Base-by-base conservation (phyloP, 2,888 invertebrate species). In the Clostera curtula region DNA sequence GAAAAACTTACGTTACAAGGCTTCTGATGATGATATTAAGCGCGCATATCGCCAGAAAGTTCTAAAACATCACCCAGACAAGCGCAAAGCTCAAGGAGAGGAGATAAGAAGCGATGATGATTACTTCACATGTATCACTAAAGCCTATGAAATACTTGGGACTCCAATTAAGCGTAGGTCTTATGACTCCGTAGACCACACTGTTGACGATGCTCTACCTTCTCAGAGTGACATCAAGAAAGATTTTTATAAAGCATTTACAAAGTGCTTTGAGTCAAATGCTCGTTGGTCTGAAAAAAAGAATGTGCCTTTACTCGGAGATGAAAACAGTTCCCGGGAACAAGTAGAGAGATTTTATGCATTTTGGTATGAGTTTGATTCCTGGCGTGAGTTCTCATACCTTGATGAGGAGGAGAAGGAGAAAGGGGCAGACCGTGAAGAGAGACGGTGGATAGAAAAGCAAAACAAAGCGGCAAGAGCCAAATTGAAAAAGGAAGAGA, bases 381-480 rank as follows among this genome's bases (percentile, higher is more conserved):
- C 98, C 0, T 99, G 99, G 99, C 88, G 99, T 37, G 99, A 99
- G 68, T 99, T 93, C 76, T 98, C 98, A 2, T 99, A 99, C 68
- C 83, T 97, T 46, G 99, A 99, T 66, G 98, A 98, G 75, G 98
- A 99, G 67, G 98, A 98, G 60, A 98, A 98, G 66, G 97, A 98
- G 62, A 95, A 94, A 57, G 98, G 98, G 1, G 95, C 97, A 66
- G 97, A 94, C 71, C 90, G 98, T 2, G 98, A 98, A 53, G 98
- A 98, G 76, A 86, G 99, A 22, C 88, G 96, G 24, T 98, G 97
- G 93, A 98, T 99, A 62, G 99, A 99, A 63, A 98, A 97, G 74
- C 94, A 97, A 70, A 99, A 99, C 69, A 97, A 96, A 85, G 91
- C 88, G 1, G 95, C 94, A 4, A 85, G 99, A 23, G 92, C 94